Conservation (phyloP, 2,113 vertebrate species). For the Porphyrio hochstetteri region DNA sequence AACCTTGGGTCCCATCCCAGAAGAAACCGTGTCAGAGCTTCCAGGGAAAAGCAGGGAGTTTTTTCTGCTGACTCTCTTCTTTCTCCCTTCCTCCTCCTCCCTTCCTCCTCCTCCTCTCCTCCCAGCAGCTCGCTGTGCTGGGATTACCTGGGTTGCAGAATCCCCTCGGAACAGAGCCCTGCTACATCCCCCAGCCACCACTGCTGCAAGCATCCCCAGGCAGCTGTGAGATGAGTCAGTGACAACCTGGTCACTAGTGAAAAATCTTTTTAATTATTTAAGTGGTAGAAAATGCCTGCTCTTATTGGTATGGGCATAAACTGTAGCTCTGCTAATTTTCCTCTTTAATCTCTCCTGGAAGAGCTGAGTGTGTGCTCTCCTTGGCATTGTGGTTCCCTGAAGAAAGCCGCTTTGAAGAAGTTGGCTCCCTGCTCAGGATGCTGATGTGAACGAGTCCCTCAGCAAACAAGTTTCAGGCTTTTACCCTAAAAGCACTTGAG, state of each 20-base stretch:
- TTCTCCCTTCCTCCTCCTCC: not conserved
- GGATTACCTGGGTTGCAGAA: not conserved
- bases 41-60: not conserved
- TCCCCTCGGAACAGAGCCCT: not conserved
- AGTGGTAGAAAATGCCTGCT: conserved; percentile 38
- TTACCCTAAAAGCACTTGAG: conserved; percentile 58
- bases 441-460: conserved; percentile 16
- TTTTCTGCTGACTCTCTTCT: not conserved
- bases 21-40: not conserved
- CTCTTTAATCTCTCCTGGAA: conserved; percentile 60
- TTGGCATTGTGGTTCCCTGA: conserved; percentile 38
- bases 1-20: not conserved
- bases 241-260: conserved; percentile 58
- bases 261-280: conserved; percentile 68
- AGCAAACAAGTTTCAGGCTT: conserved; percentile 58
- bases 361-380: conserved; percentile 60
- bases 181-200: not conserved
- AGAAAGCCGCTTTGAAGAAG: conserved; percentile 62
- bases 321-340: conserved; percentile 62
- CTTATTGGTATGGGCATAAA: conserved; percentile 57
- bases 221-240: not conserved
- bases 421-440: conserved; percentile 2
- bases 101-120: not conserved
- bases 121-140: not conserved
- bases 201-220: not conserved